These are phyloP conservation scores for Chunga burmeisteri DNA, from an alignment of 2,113 vertebrate species.

Conservation along the genomic window DNA sequence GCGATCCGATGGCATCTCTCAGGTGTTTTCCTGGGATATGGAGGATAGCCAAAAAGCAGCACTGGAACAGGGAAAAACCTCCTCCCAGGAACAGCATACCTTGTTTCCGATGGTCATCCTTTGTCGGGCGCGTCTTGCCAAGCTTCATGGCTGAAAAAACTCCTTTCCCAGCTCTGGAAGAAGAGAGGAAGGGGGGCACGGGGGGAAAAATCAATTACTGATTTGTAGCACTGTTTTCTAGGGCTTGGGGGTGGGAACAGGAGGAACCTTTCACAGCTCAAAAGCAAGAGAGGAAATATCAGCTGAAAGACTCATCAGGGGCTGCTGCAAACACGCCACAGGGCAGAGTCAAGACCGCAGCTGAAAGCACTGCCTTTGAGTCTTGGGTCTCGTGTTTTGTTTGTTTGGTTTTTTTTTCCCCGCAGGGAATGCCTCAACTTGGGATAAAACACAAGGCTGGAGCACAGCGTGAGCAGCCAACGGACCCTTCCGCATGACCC, in stretches of 20 bases:
- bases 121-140: slow-evolving; percentile 81
- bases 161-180: slow-evolving; percentile 84
- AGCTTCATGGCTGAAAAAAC: slow-evolving; percentile 93
- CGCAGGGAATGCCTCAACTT: neutral
- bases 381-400: neutral
- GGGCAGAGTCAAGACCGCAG: neutral
- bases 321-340: neutral
- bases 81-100: slow-evolving; percentile 53
- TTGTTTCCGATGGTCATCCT: slow-evolving; percentile 82
- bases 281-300: neutral
- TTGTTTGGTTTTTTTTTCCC: too few species aligned
- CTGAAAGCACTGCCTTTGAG: rapidly evolving
- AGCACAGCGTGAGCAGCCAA: neutral
- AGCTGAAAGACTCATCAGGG: neutral
- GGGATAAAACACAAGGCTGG: neutral
- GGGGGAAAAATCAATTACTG: neutral
- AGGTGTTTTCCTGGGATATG: neutral
- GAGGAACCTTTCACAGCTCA: neutral
- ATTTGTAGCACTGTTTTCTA: neutral
- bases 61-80: neutral
- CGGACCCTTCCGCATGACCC: too few species aligned
- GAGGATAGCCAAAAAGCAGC: neutral
- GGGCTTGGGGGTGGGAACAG: rapidly evolving
- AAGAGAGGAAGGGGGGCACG: neutral
- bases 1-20: rapidly evolving